A percentile compares a stretch with the other conserved stretches of the same genome.
phyloP scores from a whole-genome alignment of 2,888 invertebrate genomes.

The Galerucella pusilla region DNA sequence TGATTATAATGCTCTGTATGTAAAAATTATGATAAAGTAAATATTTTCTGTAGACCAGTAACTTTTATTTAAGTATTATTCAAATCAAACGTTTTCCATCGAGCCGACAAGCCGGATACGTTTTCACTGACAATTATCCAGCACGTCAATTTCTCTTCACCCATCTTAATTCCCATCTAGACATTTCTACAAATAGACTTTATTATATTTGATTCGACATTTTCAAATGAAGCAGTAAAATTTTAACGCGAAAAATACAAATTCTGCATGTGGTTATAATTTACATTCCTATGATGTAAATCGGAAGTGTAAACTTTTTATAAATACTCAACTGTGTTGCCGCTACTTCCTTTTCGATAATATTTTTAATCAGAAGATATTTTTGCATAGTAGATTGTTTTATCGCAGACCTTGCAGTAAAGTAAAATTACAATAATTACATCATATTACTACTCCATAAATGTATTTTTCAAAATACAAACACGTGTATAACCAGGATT shows the following conservation, averaged over 20 bases:
- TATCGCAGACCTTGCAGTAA: no score
- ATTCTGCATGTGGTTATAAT: conserved; percentile 33
- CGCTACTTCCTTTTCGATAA: neutral
- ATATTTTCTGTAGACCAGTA: no score
- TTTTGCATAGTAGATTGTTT: neutral
- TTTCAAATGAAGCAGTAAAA: conserved; percentile 27
- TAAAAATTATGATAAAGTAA: no score
- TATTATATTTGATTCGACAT: conserved; percentile 10
- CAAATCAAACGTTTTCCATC: no score
- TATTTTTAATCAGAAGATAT: neutral
- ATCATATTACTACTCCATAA: no score
- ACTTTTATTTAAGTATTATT: no score
- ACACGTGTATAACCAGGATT: no score
- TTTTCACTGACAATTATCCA: neutral
- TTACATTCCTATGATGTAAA: conserved; percentile 41
- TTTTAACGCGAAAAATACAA: neutral
- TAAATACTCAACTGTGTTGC: conserved; percentile 19
- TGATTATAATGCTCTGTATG: no score
- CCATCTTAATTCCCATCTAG: neutral
- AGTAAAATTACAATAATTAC: no score
- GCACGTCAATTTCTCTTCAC: neutral
- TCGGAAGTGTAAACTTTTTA: conserved; percentile 17
- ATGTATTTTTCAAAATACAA: no score
- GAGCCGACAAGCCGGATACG: neutral
- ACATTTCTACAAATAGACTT: neutral